Evolutionary conservation across 2,113 vertebrate genomes (phyloP).

Genomic region (Blennius ocellaris): DNA sequence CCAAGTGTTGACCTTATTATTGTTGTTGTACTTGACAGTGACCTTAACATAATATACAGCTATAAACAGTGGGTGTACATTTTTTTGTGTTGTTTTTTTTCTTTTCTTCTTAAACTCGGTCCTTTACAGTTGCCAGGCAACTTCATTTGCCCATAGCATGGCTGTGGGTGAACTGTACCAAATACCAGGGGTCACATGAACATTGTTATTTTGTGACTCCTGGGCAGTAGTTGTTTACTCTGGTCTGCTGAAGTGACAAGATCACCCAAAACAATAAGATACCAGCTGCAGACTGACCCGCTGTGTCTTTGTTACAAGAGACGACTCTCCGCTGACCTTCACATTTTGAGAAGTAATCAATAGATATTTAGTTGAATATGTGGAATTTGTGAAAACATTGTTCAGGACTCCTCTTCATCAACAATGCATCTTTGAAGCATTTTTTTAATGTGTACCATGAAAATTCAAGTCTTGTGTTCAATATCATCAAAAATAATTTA

Average conservation of each 20-base stretch:
- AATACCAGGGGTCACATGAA: conserved; percentile 38
- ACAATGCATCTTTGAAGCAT: too few species aligned
- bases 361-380: too few species aligned
- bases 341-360: too few species aligned
- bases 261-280: conserved; percentile 44
- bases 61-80: background rate
- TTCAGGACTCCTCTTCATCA: too few species aligned
- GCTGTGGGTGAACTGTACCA: background rate
- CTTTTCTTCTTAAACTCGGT: background rate
- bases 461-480: too few species aligned
- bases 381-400: too few species aligned
- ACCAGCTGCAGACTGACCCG: conserved; percentile 36
- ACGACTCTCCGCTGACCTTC: background rate
- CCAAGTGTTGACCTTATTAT: too few species aligned
- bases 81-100: background rate
- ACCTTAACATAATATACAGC: background rate
- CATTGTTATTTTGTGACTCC: conserved; percentile 1
- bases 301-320: conserved; percentile 26
- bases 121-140: conserved; percentile 69
- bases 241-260: background rate
- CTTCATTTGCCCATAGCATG: conserved; percentile 27
- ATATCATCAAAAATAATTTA: too few species aligned
- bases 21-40: too few species aligned
- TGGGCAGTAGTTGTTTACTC: background rate
- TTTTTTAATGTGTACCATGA: too few species aligned